These are phyloP conservation scores for Microctenopoma steveboyesi DNA, from an alignment of 2,797 vertebrate genomes.

Conservation along the genomic window DNA sequence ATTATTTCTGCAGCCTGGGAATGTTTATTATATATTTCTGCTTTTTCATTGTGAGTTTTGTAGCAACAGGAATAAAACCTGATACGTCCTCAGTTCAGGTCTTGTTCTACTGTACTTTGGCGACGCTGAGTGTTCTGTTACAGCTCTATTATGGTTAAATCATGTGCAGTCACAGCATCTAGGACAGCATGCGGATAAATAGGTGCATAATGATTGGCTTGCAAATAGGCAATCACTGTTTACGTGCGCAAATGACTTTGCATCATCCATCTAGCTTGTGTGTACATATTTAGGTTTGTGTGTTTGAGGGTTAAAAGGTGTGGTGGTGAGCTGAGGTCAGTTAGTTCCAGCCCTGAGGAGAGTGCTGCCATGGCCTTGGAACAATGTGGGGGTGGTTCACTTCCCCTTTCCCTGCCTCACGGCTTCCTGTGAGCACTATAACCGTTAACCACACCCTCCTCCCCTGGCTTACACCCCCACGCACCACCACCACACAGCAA, in stretches of 20 bases:
- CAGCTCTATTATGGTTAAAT: neutral
- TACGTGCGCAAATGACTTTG: neutral
- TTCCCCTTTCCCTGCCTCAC: constrained; percentile 81
- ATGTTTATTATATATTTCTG: neutral
- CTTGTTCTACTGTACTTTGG: neutral
- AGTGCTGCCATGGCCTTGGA: constrained; percentile 66
- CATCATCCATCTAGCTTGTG: constrained; percentile 8
- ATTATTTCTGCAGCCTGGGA: too few species aligned
- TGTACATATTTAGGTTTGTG: constrained; percentile 11
- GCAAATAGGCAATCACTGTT: neutral
- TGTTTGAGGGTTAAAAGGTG: constrained; percentile 56
- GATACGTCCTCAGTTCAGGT: neutral
- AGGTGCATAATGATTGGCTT: neutral
- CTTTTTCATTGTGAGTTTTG: neutral
- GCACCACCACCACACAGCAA: constrained; percentile 26
- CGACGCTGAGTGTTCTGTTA: neutral
- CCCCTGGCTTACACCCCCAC: constrained; percentile 58
- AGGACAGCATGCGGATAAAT: neutral
- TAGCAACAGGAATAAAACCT: neutral
- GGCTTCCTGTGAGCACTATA: constrained; percentile 77
- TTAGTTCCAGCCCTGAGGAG: constrained; percentile 69
- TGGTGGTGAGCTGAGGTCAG: constrained; percentile 71
- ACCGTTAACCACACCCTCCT: constrained; percentile 82
- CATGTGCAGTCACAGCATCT: neutral
- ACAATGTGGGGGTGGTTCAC: constrained; percentile 81